phyloP scores from a whole-genome alignment of 2,113 vertebrate genomes.

The Sprattus sprattus region DNA sequence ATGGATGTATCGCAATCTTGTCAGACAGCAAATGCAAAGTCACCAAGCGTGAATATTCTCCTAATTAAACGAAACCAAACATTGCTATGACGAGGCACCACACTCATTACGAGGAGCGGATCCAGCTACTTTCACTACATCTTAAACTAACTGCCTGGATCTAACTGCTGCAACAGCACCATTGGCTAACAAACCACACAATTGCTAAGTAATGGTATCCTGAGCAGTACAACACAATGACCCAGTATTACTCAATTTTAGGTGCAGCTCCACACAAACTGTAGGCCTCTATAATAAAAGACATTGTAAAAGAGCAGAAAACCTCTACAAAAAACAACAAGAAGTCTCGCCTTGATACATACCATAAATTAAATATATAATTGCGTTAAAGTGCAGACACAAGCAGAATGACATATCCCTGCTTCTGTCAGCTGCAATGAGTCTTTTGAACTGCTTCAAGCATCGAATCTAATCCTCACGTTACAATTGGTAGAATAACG shows the following conservation, averaged over 20 bases:
- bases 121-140: neutral
- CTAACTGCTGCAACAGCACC: neutral
- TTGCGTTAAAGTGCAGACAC: neutral
- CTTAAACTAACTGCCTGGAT: neutral
- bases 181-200: neutral
- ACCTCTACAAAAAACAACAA: neutral
- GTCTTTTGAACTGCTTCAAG: neutral
- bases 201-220: neutral
- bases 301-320: neutral
- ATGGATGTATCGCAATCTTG: neutral
- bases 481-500: neutral
- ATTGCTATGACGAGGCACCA: neutral
- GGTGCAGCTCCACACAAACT: neutral
- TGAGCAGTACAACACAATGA: too few species aligned
- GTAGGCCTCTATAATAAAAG: neutral
- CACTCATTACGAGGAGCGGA: neutral
- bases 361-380: neutral
- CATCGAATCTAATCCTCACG: neutral
- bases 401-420: neutral
- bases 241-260: neutral
- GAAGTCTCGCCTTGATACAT: neutral
- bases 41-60: neutral
- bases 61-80: slow-evolving; percentile 12
- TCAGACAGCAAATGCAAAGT: neutral
- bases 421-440: neutral